Evolutionary conservation across 92 coral and sea anemone species (phyloP), one percentile per base, ranked within the genome.

Genomic region (Porites cylindrica): DNA sequence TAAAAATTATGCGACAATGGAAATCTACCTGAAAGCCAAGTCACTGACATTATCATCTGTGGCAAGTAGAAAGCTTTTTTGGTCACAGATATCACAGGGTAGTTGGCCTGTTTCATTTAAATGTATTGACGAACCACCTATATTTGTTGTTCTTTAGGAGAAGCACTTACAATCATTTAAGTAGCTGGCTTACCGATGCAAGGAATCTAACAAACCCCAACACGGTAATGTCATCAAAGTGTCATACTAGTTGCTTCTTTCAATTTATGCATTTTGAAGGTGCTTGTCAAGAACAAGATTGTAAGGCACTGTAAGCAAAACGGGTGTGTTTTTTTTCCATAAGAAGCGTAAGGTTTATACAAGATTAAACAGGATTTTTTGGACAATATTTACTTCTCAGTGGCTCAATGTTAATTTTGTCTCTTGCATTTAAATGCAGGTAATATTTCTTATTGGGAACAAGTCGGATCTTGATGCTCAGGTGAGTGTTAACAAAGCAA

Each of bases 111-210:
- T 32, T 32, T 32, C 43, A 32, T 32, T 32, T 32, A 32, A 32
- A 32, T 32, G 43, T 32, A 32, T 1, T 32, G 43, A 32, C 43
- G 1, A 32, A 32, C 43, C 43, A 32, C 43, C 43, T 32, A 13
- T 56, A 10, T 20, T 38, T 50, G 78, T 29, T 21, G 14, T 67
- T 3, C 83, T 61, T 24, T 72, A 97, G 99, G 98, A 95, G 99
- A 88, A 97, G 99, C 87, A 97, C 99, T 9, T 97, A 97, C 82
- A 97, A 97, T 88, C 99, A 97, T 78, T 81, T 97, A 76, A 97
- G 99, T 91, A 97, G 99, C 90, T 97, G 99, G 99, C 89, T 97
- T 60, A 97, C 99, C 70, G 99, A 97, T 90, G 99, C 99, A 84
- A 97, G 99, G 82, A 97, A 97, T 89, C 90, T 97, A 88, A 97